A percentile compares a stretch with the other conserved stretches of the same genome.
Conservation (phyloP, 1,140 invertebrate genomes). For the Leguminivora glycinivorella region DNA sequence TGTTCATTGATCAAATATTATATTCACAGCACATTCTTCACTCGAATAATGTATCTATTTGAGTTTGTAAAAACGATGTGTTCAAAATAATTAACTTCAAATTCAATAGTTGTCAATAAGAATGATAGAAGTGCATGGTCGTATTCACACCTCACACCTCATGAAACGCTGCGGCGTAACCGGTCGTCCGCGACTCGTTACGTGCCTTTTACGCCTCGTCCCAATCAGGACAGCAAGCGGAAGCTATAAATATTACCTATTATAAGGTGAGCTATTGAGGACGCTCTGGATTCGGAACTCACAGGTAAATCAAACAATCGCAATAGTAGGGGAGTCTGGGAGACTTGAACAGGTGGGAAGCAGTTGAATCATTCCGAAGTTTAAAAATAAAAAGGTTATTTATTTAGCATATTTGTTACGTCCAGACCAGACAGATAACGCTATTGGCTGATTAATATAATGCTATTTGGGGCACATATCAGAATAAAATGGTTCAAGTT, state of each 20-base stretch:
- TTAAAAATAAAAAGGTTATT: no score
- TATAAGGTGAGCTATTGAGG: background rate
- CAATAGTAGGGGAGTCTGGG: no score
- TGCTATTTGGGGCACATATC: no score
- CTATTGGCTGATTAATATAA: no score
- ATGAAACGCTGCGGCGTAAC: conserved; percentile 61
- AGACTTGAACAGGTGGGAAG: no score
- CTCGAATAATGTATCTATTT: background rate
- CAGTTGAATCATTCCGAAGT: no score
- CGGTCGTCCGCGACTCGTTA: conserved; percentile 43
- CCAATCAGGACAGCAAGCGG: conserved; percentile 2
- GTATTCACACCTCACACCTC: conserved; percentile 57
- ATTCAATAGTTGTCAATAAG: conserved; percentile 52
- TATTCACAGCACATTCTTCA: no score
- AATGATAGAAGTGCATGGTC: conserved; percentile 50
- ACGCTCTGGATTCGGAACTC: background rate
- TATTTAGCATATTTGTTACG: no score
- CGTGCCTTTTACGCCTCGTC: conserved; percentile 45
- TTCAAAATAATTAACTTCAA: background rate
- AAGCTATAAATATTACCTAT: conserved; percentile 2
- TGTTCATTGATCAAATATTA: no score
- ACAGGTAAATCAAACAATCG: background rate
- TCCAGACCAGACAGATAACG: no score
- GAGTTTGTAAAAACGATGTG: background rate
- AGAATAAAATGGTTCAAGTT: no score